Base-by-base conservation (phyloP, 2,888 invertebrate species). In the Podotricha telesiphe region DNA sequence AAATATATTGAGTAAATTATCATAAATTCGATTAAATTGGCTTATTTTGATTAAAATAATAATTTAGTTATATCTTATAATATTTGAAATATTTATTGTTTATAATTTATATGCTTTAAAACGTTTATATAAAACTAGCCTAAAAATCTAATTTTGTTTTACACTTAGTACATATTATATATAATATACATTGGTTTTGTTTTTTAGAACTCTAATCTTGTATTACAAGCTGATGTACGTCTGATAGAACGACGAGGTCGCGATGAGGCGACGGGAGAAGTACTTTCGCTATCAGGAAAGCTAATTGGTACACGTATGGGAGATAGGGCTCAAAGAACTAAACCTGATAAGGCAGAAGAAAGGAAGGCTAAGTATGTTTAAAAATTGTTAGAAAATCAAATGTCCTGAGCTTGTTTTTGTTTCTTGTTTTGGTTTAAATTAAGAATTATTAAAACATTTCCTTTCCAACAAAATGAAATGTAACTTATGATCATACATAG, bases 191-290 rank as follows among this genome's bases (percentile, higher is more conserved):
- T 28, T 28, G 28, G n/a, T 55, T 11, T 48, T 48, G 28, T 48
- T 19, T 40, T 8, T 7, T 67, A 99, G 99, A 99, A 99, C 88
- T 99, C 99, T 0, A 99, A 99, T 95, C 96, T 99, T 91, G 99
- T 99, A 59, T 94, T 99, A 79, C 99, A 99, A 98, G 99, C 99
- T 68, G 99, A 99, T 94, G 97, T 99, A 47, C 96, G 99, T 59
- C 95, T 99, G 42, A 99, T 99, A 74, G 99, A 99, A 87, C 94
- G 99, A 75, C 95, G 99, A 73, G 97, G 98, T 65, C 95, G 99
- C 78, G 99, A 99, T 98, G 99, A 99, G 91, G 99, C 99, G 0
- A 99, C 99, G 0, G 99, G 99, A 22, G 99, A 99, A 91, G 99
- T 99, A 76, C 95, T 99, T 89, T 98, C 99, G 68, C 95, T 99